Evolutionary conservation across 1,140 invertebrate species (phyloP), one percentile per base, ranked within the genome.

Genomic region (Pseudomyrmex cubaensis): DNA sequence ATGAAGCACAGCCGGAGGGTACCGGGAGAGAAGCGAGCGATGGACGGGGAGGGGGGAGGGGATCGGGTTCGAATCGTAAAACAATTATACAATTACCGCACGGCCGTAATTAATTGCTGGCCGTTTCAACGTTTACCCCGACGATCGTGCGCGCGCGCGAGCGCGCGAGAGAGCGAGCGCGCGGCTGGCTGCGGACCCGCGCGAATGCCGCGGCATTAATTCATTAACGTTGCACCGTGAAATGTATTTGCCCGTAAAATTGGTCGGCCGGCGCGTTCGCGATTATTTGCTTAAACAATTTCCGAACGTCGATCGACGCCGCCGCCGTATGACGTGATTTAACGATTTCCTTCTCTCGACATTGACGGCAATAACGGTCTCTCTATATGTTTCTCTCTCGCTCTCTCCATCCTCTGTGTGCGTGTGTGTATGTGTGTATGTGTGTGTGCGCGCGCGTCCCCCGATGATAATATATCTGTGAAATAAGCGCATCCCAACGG

Each of bases 401-500:
- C 10, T 10, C 59, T 50, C 89, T 86, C 90, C 89, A 85, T 72
- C 59, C 35, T 35, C 35, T 35, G 35, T 35, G 35, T 35, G 5
- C 5, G 35, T 35, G 35, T 35, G 5, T 5, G 35, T 35, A 5
- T 25, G 25, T 25, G 3, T 25, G 25, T 25, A 1, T 25, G 25
- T 35, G 35, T 7, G 35, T 7, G 35, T 1, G 35, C 5, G 35
- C 59, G 46, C n/a, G 48, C 46, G 76, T 80, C 76, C 76, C 76
- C 92, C 90, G 89, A 90, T 87, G 89, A 90, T 92, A 93, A 93
- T 92, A 94, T 94, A 95, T 95, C 95, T 95, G 95, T 95, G 76
- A 80, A 80, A 80, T 80, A 80, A 80, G 76, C 76, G 76, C 76
- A 48, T 80, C 76, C 64, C 76, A 72, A 72, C 76, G 76, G 64